Conservation (phyloP, 1,140 invertebrate genomes). For the Nilaparvata lugens region DNA sequence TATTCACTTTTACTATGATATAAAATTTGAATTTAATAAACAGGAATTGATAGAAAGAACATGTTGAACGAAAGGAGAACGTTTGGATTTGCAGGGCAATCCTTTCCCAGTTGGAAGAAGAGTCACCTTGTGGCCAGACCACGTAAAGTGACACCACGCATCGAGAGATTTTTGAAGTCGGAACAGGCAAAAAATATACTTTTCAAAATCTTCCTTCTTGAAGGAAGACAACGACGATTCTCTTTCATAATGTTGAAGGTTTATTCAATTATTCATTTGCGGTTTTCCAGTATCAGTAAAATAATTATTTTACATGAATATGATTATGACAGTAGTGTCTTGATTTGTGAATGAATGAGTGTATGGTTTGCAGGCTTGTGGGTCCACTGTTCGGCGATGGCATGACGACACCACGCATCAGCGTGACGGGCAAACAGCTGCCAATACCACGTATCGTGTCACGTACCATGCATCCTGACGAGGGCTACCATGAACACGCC, state of each 20-base stretch:
- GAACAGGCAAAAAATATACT: too few relatives aligned
- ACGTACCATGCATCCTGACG: conserved; percentile 81
- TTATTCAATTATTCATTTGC: background rate
- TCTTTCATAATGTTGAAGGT: background rate
- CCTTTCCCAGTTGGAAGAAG: too few relatives aligned
- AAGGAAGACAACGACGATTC: too few relatives aligned
- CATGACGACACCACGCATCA: conserved; percentile 69
- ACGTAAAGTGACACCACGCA: too few relatives aligned
- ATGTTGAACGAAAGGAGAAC: too few relatives aligned
- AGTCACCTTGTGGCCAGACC: too few relatives aligned
- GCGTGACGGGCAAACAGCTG: conserved; percentile 58
- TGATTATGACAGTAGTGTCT: background rate
- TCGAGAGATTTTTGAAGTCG: too few relatives aligned
- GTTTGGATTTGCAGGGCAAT: too few relatives aligned
- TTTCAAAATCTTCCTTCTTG: too few relatives aligned
- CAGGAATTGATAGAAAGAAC: too few relatives aligned
- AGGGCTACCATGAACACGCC: conserved; percentile 87
- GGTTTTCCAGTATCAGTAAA: background rate
- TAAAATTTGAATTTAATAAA: too few relatives aligned
- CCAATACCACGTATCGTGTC: conserved; percentile 77
- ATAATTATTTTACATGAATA: background rate
- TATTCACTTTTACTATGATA: too few relatives aligned
- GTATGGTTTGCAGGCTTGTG: conserved; percentile 55
- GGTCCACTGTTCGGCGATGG: conserved; percentile 70
- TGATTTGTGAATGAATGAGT: background rate